Evolutionary conservation across 2,888 invertebrate genomes (phyloP).

Genomic region (Lutraria lutraria): DNA sequence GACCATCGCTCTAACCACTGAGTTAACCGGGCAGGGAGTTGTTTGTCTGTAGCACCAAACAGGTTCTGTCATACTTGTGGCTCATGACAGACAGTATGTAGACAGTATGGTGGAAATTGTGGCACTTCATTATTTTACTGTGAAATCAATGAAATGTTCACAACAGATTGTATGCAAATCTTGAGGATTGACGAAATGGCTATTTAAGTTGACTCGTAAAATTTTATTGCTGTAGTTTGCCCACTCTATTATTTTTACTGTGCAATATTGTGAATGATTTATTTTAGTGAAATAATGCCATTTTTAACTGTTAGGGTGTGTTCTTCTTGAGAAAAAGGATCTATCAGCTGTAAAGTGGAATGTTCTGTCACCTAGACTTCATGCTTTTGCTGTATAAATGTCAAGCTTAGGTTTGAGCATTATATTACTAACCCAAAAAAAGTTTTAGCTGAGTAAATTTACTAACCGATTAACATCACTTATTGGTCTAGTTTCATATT

Average conservation of each 20-base stretch:
- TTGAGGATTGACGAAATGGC: neutral
- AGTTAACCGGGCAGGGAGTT: no score
- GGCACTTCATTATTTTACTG: neutral
- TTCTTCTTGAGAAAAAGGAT: no score
- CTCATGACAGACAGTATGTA: neutral
- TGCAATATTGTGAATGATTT: neutral
- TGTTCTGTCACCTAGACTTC: no score
- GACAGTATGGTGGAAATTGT: neutral
- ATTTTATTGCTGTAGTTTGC: neutral
- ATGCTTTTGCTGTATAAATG: no score
- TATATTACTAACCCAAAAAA: no score
- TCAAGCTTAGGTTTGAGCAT: no score
- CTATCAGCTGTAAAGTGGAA: no score
- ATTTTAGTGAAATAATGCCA: neutral
- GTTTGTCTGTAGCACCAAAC: neutral
- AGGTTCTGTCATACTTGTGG: neutral
- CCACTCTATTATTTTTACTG: neutral
- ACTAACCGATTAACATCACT: no score
- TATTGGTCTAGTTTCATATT: no score
- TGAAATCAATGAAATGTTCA: neutral
- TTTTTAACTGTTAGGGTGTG: neutral
- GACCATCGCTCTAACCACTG: no score
- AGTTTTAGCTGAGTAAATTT: no score
- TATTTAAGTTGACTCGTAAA: neutral
- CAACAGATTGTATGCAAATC: neutral